A percentile compares a stretch with the other conserved stretches of the same genome.
phyloP scores from a whole-genome alignment of 2,888 invertebrate genomes.

The Catocala sponsa region DNA sequence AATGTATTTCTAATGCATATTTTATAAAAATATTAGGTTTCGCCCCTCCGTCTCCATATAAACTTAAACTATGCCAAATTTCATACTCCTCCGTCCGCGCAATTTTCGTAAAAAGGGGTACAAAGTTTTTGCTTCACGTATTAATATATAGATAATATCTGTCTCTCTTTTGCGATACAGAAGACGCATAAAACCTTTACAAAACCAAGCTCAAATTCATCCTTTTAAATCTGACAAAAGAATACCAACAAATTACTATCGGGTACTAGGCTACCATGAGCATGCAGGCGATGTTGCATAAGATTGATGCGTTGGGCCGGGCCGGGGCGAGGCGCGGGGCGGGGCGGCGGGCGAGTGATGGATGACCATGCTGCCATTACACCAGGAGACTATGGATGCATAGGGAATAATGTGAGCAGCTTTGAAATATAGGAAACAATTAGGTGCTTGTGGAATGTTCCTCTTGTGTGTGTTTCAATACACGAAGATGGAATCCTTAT shows the following conservation, averaged over 20 bases:
- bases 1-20: no score
- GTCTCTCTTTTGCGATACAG: no score
- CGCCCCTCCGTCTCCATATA: no score
- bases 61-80: no score
- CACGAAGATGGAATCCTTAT: no score
- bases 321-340: slow-evolving; percentile 24
- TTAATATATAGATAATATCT: no score
- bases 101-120: no score
- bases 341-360: slow-evolving; percentile 59
- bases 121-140: no score
- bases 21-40: no score
- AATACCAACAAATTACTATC: slow-evolving; percentile 51
- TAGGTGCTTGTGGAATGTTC: slow-evolving; percentile 31
- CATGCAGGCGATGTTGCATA: slow-evolving; percentile 70
- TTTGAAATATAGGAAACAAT: slow-evolving; percentile 44
- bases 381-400: slow-evolving; percentile 56
- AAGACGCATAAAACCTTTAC: no score
- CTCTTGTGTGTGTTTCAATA: neutral
- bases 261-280: slow-evolving; percentile 70
- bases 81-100: no score
- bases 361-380: slow-evolving; percentile 67
- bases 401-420: slow-evolving; percentile 45
- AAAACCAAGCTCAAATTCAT: slow-evolving; percentile 7
- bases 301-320: slow-evolving; percentile 75
- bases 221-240: slow-evolving; percentile 36